These are phyloP conservation scores for Epizoanthus ramosus DNA, from an alignment of 92 coral and sea anemone species.

Conservation along the genomic window DNA sequence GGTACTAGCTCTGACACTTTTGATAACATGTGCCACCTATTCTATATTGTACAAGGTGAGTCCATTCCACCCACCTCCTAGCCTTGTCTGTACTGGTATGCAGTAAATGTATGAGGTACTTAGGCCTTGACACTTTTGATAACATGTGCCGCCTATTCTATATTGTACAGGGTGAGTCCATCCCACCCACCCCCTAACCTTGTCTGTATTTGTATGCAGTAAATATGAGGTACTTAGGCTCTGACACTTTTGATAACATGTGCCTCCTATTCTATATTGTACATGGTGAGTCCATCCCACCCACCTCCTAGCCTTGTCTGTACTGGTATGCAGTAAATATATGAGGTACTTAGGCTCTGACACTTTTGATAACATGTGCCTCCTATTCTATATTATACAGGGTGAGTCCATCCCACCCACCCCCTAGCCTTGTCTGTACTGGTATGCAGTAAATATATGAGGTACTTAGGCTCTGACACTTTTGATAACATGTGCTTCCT, in stretches of 20 bases:
- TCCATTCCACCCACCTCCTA: too few relatives aligned
- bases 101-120: neutral
- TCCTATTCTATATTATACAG: conserved; percentile 42
- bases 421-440: neutral
- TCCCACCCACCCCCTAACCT: neutral
- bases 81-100: too few relatives aligned
- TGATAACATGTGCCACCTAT: neutral
- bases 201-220: neutral
- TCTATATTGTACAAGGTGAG: conserved; percentile 61
- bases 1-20: neutral
- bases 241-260: neutral
- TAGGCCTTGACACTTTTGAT: neutral
- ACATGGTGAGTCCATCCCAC: conserved; percentile 67
- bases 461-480: neutral
- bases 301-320: too few relatives aligned
- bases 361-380: neutral
- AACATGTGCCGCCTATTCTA: neutral
- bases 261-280: neutral
- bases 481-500: neutral
- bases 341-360: neutral
- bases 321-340: neutral
- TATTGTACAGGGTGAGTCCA: conserved; percentile 62
- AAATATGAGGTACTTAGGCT: neutral
- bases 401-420: conserved; percentile 53
- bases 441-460: neutral